Evolutionary conservation across 1,140 invertebrate genomes (phyloP).

Genomic region (Plectus sambesii): DNA sequence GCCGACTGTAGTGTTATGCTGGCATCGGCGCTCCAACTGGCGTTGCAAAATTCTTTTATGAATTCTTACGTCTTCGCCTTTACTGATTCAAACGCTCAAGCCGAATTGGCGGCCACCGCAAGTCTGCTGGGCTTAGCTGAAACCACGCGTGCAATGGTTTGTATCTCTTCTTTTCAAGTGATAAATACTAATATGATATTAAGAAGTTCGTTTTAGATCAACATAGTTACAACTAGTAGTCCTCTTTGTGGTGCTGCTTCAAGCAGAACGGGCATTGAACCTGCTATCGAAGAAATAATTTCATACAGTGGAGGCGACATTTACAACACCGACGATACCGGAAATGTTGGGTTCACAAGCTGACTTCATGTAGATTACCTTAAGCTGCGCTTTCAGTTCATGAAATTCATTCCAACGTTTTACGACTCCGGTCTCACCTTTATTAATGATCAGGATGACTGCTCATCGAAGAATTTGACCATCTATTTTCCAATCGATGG

Average conservation of each 20-base stretch:
- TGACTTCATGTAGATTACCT: no score
- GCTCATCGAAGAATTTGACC: neutral
- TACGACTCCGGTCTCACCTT: slow-evolving; percentile 23
- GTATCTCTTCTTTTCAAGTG: no score
- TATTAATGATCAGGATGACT: no score
- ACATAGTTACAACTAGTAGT: slow-evolving; percentile 13
- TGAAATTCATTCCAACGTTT: slow-evolving; percentile 18
- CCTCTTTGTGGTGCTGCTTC: slow-evolving; percentile 15
- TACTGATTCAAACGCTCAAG: slow-evolving; percentile 17
- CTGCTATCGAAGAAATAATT: slow-evolving; percentile 9
- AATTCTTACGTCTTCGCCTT: slow-evolving; percentile 23
- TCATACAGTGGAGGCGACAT: slow-evolving; percentile 18
- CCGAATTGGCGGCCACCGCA: neutral
- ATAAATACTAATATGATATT: no score
- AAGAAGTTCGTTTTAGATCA: no score
- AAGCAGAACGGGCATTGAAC: slow-evolving; percentile 10
- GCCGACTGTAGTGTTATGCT: slow-evolving; percentile 14
- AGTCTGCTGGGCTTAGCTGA: slow-evolving; percentile 4
- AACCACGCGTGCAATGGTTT: slow-evolving; percentile 1
- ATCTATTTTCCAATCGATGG: slow-evolving; percentile 24
- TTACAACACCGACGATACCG: slow-evolving; percentile 18
- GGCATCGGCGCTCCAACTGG: slow-evolving; percentile 11
- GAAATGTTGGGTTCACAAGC: slow-evolving; percentile 9
- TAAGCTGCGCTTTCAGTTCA: slow-evolving; percentile 7
- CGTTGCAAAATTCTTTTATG: slow-evolving; percentile 10